Evolutionary conservation across 2,113 vertebrate genomes (phyloP).

Genomic region (Tympanuchus pallidicinctus): DNA sequence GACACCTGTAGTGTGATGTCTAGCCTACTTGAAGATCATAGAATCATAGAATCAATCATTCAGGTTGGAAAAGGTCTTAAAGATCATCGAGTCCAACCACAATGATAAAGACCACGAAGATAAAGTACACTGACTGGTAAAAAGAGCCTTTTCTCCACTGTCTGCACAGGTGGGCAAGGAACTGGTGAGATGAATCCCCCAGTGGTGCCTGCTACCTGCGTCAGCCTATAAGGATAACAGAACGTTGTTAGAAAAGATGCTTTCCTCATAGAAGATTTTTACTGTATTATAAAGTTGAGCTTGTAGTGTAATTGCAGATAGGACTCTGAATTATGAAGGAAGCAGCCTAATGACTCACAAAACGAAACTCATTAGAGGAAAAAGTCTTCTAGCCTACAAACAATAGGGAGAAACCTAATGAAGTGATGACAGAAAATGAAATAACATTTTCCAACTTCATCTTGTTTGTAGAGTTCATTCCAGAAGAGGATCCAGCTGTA

Average conservation of each 20-base stretch:
- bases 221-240: not conserved
- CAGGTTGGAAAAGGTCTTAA: too few relatives aligned
- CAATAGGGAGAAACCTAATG: constrained; percentile 26
- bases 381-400: not conserved
- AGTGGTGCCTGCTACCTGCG: not conserved
- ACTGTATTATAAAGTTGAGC: not conserved
- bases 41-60: too few relatives aligned
- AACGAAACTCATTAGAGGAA: constrained; percentile 19
- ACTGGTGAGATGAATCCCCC: not conserved
- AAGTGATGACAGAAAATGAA: constrained; percentile 35
- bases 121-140: not conserved
- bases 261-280: not conserved
- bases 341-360: constrained; percentile 26
- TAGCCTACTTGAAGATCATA: not conserved
- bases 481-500: constrained; percentile 11
- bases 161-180: not conserved
- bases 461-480: not conserved
- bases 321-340: constrained; percentile 9
- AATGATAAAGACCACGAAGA: not conserved
- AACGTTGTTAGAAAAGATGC: not conserved
- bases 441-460: constrained; percentile 16
- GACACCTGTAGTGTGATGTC: not conserved
- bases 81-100: too few relatives aligned
- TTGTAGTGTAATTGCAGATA: not conserved
- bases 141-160: not conserved